phyloP scores from a whole-genome alignment of 2,888 invertebrate species.

The Meteorus colon region DNA sequence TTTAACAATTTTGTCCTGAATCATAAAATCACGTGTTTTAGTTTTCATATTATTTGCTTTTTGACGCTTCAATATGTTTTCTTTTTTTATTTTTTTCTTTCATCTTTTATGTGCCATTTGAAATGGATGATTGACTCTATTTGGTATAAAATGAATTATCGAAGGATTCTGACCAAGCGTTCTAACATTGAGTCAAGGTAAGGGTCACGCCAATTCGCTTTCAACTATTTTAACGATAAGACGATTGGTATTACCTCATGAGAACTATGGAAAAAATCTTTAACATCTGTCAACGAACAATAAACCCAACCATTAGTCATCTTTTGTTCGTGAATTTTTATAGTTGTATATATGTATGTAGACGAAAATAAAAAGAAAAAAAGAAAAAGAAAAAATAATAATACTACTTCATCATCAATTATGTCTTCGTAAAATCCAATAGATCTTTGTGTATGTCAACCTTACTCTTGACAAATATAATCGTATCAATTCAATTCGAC shows the following conservation, averaged over 20 bases:
- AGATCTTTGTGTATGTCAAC: too few species aligned
- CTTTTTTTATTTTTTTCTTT: not conserved
- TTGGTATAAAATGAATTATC: slow-evolving; percentile 8
- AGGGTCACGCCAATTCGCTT: slow-evolving; percentile 43
- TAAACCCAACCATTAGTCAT: not conserved
- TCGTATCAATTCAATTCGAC: slow-evolving; percentile 12
- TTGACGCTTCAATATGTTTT: not conserved
- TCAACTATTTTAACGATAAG: slow-evolving; percentile 44
- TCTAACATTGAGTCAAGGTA: slow-evolving; percentile 41
- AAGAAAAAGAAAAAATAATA: not conserved
- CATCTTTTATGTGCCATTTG: not conserved
- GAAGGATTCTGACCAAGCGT: slow-evolving; percentile 14
- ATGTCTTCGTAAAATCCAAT: too few species aligned
- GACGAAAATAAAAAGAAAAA: too few species aligned
- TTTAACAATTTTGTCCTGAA: not conserved
- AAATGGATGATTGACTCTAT: not conserved
- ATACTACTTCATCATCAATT: too few species aligned
- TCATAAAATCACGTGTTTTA: not conserved
- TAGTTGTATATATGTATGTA: not conserved
- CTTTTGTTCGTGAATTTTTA: not conserved
- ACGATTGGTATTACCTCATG: slow-evolving; percentile 28
- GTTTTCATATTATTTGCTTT: not conserved
- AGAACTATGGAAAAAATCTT: not conserved
- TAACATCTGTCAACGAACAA: not conserved
- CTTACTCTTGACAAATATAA: not conserved